These are phyloP conservation scores for Zaprionus camerounensis DNA, from an alignment of 1,140 invertebrate species.

Conservation along the genomic window DNA sequence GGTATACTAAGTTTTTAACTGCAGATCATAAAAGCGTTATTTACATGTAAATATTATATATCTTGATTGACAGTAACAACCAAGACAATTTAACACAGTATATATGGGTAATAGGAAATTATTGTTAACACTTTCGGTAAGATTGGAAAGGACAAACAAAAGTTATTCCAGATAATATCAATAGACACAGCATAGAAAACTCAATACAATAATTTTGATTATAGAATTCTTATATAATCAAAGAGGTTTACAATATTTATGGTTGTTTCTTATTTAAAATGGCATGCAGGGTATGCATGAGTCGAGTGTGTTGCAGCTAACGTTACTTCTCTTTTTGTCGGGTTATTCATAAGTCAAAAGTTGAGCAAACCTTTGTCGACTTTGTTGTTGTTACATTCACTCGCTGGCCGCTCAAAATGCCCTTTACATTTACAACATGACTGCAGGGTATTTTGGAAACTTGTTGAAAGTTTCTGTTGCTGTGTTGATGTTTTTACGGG, in stretches of 20 bases:
- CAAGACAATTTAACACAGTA: too few species aligned
- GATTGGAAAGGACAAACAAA: too few species aligned
- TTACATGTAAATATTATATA: neutral
- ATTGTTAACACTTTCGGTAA: too few species aligned
- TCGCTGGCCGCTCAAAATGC: conserved; percentile 53
- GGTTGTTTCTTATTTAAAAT: too few species aligned
- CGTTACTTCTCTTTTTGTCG: neutral
- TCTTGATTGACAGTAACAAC: too few species aligned
- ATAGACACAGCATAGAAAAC: too few species aligned
- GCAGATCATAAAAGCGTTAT: neutral
- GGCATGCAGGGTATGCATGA: neutral
- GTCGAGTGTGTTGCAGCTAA: neutral
- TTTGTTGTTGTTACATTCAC: conserved; percentile 59
- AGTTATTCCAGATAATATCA: too few species aligned
- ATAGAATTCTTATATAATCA: too few species aligned
- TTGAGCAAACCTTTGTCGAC: conserved; percentile 18
- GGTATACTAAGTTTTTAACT: neutral
- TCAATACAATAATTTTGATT: too few species aligned
- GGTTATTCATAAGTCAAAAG: conserved; percentile 1
- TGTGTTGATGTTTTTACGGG: conserved; percentile 8
- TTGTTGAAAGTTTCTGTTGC: conserved; percentile 25
- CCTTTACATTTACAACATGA: conserved; percentile 52
- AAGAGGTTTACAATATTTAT: too few species aligned
- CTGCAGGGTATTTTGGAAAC: conserved; percentile 65
- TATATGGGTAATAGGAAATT: too few species aligned